Evolutionary conservation across 2,113 vertebrate genomes (phyloP).

Genomic region (Hymenochirus boettgeri): DNA sequence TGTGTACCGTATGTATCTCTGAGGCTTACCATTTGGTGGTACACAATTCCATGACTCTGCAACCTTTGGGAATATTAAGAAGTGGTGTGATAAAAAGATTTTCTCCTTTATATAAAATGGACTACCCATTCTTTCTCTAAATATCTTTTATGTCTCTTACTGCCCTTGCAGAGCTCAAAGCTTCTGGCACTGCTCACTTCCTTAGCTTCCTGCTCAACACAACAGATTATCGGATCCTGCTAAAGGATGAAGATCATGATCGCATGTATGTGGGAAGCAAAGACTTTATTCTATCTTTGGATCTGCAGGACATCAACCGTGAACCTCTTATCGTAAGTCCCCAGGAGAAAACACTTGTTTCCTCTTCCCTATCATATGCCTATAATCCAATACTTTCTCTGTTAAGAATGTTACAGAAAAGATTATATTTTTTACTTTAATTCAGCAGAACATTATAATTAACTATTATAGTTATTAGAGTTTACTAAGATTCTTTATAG

Average conservation of each 20-base stretch:
- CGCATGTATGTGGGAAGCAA: slow-evolving; percentile 98
- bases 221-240: slow-evolving; percentile 90
- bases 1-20: no score
- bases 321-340: slow-evolving; percentile 92
- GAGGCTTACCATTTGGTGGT: no score
- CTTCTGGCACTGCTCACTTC: slow-evolving; percentile 88
- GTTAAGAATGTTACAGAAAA: no score
- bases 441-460: no score
- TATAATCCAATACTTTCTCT: no score
- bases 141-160: no score
- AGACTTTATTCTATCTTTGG: slow-evolving; percentile 92
- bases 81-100: neutral
- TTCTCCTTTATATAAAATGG: neutral
- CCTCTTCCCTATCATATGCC: neutral
- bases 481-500: no score
- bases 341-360: neutral
- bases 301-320: slow-evolving; percentile 97
- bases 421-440: no score
- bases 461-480: no score
- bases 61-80: no score
- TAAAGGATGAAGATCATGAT: slow-evolving; percentile 97
- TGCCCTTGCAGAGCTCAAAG: slow-evolving; percentile 77
- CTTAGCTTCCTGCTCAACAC: slow-evolving; percentile 96
- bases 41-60: no score
- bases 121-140: no score